Evolutionary conservation across 1,140 invertebrate species (phyloP), one percentile per base, ranked within the genome.

Genomic region (Reticulitermes speratus): DNA sequence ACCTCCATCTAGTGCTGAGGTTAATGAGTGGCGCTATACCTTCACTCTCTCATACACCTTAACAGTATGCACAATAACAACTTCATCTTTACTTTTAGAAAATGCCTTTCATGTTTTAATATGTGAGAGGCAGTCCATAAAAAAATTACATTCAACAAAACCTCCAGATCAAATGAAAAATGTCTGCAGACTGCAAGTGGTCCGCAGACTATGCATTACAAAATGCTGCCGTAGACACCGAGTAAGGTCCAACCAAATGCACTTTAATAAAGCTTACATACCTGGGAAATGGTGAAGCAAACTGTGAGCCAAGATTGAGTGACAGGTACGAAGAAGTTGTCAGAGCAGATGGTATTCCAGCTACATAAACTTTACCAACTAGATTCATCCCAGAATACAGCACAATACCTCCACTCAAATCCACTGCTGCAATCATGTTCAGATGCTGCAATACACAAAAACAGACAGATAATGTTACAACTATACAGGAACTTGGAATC

Each of bases 281-380:
- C 85, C 52, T 82, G 44, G 85, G 69, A 82, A 86, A 86, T 7
- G 85, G 85, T 25, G 85, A 44, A 25, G 55, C 75, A 52, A 86
- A 86, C 9, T 45, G 44, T 12, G 85, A 55, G 30, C 84, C 84
- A 65, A 84, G 59, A 14, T 75, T 75, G 87, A 89, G 91, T 87
- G 90, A 89, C 86, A 92, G 90, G 89, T 93, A 95, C 81, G 93
- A 94, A 3, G 92, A 93, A 55, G 93, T 93, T 45, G 92, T 93
- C 81, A 94, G 91, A 86, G 92, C 92, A 0, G 94, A 91, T 38
- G 96, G 91, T 30, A 96, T 92, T 32, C 95, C 95, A 6, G 95
- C 94, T 83, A 97, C 94, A 89, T 97, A 95, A 38, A 98, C 93
- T 91, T 97, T 97, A n/a, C 96, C 96, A 45, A 98, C 94, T 87